These are phyloP conservation scores for Sebastes matsubarae DNA, from an alignment of 2,797 vertebrate species.

Conservation along the genomic window DNA sequence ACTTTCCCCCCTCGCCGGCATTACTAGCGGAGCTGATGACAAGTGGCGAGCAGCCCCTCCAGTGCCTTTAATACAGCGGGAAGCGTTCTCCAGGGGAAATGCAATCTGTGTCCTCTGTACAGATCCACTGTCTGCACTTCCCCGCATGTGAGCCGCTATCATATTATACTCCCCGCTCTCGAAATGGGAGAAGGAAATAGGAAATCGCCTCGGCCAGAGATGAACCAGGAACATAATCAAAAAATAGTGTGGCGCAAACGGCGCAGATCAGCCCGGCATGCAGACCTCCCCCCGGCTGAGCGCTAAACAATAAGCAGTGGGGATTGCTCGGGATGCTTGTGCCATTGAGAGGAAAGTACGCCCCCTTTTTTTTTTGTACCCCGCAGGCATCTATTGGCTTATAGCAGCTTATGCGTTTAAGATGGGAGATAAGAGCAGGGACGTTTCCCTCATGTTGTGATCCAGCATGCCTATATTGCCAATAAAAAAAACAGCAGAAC, in stretches of 20 bases:
- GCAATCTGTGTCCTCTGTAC: conserved; percentile 75
- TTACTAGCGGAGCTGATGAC: conserved; percentile 68
- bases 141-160: conserved; percentile 66
- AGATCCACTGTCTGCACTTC: conserved; percentile 74
- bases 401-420: conserved; percentile 68
- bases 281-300: conserved; percentile 50
- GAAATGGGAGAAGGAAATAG: conserved; percentile 71
- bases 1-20: conserved; percentile 33
- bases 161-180: conserved; percentile 64
- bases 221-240: conserved; percentile 73
- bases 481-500: conserved; percentile 47
- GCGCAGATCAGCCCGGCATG: conserved; percentile 48
- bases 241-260: conserved; percentile 65
- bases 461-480: conserved; percentile 43
- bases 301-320: conserved; percentile 71
- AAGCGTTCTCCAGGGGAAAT: conserved; percentile 69
- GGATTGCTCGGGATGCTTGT: conserved; percentile 55
- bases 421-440: conserved; percentile 62
- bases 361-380: conserved; percentile 40
- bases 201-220: conserved; percentile 73
- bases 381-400: conserved; percentile 68
- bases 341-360: conserved; percentile 50
- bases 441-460: conserved; percentile 44
- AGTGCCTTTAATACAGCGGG: conserved; percentile 71
- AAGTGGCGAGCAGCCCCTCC: conserved; percentile 67